Evolutionary conservation across 2,797 vertebrate species (phyloP), one percentile per base, ranked within the genome.

Genomic region (Coluber constrictor): DNA sequence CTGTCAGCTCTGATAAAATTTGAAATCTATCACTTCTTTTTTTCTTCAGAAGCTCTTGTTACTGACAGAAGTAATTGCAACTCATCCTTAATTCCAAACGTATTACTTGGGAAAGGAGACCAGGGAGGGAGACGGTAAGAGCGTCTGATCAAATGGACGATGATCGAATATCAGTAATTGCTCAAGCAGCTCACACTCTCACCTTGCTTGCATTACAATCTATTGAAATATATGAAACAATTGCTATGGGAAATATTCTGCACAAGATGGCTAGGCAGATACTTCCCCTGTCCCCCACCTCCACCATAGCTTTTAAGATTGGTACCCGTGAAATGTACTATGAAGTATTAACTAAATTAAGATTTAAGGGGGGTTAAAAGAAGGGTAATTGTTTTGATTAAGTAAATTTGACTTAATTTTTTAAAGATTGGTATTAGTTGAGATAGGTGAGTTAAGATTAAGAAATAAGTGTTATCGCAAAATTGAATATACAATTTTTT

Each of bases 1-100:
- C 94, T 97, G 97, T 97, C 97, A 97, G 96, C 96, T 95, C 93
- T 0, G 15, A 97, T 97, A 95, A 97, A 96, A 63, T 90, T 95
- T 87, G 92, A 89, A 94, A 96, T 97, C 95, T 94, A 94, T 97
- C 97, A 97, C 90, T 37, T 47, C 88, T 92, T 95, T 95, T 70
- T 96, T 95, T 90, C 92, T 94, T 96, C 95, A 94, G 87, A 93
- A 96, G 96, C 95, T 93, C 97, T 95, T 91, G 32, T 93, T 94
- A 91, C 94, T 0, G 1, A 90, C 89, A 91, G 96, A 96, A 96
- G 96, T 96, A 97, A 97, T 97, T 96, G 96, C 96, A 94, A 94
- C 95, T 97, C 95, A 95, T 94, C 94, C 94, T 95, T 96, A 96
- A 95, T 95, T 96, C 92, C 94, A 86, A 16, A 93, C 94, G 90